Percentiles rank a stretch among this genome's conserved stretches.
Conservation (phyloP, 2,888 invertebrate genomes). For the Cyclophora albipunctata region DNA sequence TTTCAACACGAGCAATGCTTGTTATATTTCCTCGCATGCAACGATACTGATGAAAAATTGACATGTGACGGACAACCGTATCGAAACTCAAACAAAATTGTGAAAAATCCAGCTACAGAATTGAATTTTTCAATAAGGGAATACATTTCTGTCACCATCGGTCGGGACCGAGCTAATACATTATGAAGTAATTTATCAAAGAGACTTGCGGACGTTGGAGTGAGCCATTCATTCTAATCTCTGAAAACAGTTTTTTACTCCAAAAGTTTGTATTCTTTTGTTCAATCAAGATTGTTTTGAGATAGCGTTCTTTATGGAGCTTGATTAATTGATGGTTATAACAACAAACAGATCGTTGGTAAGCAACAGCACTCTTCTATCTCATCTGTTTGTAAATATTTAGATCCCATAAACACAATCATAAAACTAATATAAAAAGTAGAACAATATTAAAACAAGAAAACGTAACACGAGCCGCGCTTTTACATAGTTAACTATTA, state of each 20-base stretch:
- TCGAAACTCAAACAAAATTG: conserved; percentile 6
- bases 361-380: no score
- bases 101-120: conserved; percentile 4
- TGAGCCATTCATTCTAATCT: conserved; percentile 44
- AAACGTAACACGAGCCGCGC: no score
- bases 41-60: not conserved
- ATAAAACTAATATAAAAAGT: no score
- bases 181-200: conserved; percentile 40
- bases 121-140: conserved; percentile 6
- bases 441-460: no score
- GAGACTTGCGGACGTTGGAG: conserved; percentile 21
- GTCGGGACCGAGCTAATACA: conserved; percentile 17
- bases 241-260: conserved; percentile 19
- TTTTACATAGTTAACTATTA: conserved; percentile 1
- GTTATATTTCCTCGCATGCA: no score
- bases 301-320: no score
- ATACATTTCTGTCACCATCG: conserved; percentile 4
- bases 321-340: no score
- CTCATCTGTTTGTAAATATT: no score
- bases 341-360: no score
- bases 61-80: conserved; percentile 7
- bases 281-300: not conserved
- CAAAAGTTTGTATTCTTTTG: not conserved
- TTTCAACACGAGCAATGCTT: no score
- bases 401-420: no score